Evolutionary conservation across 2,113 vertebrate genomes (phyloP).

Genomic region (Ranitomeya imitator): DNA sequence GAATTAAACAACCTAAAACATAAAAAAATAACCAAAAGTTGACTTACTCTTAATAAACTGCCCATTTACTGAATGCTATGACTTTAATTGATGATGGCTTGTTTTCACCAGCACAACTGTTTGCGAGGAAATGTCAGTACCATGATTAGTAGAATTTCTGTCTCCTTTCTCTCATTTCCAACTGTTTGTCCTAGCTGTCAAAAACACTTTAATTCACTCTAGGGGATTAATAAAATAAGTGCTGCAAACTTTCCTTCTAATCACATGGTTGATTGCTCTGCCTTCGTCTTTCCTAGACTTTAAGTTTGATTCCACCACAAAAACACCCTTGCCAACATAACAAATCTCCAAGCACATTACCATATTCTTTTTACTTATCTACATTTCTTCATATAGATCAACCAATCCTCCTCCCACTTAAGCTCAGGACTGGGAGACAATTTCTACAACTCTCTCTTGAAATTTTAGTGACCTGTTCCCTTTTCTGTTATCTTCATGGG

Average conservation of each 20-base stretch:
- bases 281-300: not conserved
- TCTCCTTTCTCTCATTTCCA: not conserved
- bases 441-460: no score
- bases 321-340: not conserved
- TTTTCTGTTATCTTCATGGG: not conserved
- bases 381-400: not conserved
- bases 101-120: not conserved
- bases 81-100: not conserved
- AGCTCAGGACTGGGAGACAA: no score
- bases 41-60: not conserved
- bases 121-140: not conserved
- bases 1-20: no score
- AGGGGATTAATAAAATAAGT: not conserved
- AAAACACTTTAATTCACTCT: not conserved
- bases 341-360: not conserved
- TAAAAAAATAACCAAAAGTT: no score
- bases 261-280: not conserved
- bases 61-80: not conserved
- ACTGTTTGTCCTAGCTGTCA: not conserved
- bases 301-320: not conserved
- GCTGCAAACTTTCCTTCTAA: slow-evolving; percentile 11
- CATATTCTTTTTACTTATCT: not conserved
- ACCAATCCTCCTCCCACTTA: not conserved
- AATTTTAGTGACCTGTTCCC: not conserved
- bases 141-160: not conserved